Evolutionary conservation across 2,797 vertebrate species (phyloP).

Genomic region (Centroberyx gerrardi): DNA sequence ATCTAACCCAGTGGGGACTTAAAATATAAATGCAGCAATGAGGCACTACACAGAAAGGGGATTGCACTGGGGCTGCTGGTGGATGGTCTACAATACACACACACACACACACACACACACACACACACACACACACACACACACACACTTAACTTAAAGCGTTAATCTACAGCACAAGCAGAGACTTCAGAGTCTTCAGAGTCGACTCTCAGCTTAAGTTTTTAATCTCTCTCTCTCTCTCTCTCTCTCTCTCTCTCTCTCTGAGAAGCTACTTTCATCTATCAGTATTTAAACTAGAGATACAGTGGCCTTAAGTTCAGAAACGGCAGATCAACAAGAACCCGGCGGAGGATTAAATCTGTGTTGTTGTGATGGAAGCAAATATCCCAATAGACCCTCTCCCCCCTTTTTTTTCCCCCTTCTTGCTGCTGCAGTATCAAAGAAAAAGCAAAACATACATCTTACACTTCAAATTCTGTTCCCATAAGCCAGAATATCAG

Average conservation of each 20-base stretch:
- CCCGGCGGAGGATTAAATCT: conserved; percentile 13
- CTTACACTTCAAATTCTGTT: neutral
- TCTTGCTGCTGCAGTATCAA: neutral
- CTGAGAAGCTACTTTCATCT: conserved; percentile 38
- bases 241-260: conserved; percentile 9
- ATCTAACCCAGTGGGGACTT: conserved; percentile 14
- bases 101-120: conserved; percentile 10
- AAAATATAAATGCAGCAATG: conserved; percentile 45
- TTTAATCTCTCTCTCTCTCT: conserved; percentile 52
- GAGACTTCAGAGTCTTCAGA: conserved; percentile 36
- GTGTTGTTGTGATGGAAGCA: neutral
- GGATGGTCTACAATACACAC: neutral
- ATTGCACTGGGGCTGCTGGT: conserved; percentile 24
- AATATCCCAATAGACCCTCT: neutral
- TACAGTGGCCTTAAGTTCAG: neutral
- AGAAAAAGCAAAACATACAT: neutral
- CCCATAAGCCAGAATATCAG: neutral
- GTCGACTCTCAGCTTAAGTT: conserved; percentile 39
- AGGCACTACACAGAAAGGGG: conserved; percentile 13
- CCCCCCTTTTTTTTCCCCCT: no score
- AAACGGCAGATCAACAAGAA: conserved; percentile 45
- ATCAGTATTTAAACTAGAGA: conserved; percentile 27
- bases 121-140: conserved; percentile 11
- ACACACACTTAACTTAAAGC: conserved; percentile 31
- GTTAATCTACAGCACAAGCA: conserved; percentile 47